Conservation (phyloP, 2,888 invertebrate genomes). For the Chouioia cunea region DNA sequence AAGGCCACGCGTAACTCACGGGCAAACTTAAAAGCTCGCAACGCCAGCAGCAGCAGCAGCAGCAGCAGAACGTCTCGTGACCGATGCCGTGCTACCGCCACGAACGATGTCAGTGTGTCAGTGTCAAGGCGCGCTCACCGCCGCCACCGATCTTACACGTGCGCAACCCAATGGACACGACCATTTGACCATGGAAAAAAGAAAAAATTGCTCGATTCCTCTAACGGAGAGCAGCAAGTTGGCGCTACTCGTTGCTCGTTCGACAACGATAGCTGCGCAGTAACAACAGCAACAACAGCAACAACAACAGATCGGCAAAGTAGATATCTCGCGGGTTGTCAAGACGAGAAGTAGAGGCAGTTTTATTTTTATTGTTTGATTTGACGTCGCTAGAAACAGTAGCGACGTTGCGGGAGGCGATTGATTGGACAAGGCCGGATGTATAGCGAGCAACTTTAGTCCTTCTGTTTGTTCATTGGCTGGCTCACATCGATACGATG, state of each 20-base stretch:
- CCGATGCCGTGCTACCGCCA: constrained; percentile 11
- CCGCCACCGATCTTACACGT: no score
- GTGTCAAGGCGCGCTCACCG: constrained; percentile 39
- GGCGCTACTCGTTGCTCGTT: no score
- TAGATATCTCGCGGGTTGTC: background rate
- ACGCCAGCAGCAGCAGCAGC: background rate
- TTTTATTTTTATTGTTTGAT: constrained; percentile 44
- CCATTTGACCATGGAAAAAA: no score
- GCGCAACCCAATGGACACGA: no score
- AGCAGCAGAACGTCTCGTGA: constrained; percentile 28
- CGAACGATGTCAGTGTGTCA: constrained; percentile 49
- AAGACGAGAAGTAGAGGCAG: background rate
- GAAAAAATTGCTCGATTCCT: no score
- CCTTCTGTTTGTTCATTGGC: constrained; percentile 5
- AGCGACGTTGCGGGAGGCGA: no score
- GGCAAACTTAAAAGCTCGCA: no score
- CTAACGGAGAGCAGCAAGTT: no score
- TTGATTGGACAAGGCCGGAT: constrained; percentile 8
- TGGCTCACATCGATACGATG: constrained; percentile 16
- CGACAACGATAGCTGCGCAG: no score
- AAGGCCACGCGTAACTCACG: no score
- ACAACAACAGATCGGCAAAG: no score
- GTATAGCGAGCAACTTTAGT: constrained; percentile 27
- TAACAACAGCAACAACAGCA: no score
- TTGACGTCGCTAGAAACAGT: constrained; percentile 7